These are phyloP conservation scores for Balearica regulorum DNA, from an alignment of 2,797 vertebrate genomes.

Conservation along the genomic window DNA sequence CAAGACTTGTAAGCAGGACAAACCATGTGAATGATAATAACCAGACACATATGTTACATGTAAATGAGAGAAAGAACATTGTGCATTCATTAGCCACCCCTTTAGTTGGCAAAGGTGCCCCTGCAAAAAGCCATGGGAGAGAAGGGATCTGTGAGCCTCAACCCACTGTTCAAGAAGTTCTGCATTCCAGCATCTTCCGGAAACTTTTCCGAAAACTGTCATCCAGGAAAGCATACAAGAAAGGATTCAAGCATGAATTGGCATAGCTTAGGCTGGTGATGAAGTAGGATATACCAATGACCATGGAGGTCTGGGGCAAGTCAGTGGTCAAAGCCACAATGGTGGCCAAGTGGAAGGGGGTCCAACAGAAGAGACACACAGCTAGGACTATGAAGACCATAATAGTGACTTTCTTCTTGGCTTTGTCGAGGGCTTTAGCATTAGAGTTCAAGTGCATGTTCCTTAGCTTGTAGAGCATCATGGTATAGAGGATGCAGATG, in stretches of 20 bases:
- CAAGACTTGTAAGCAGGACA: neutral
- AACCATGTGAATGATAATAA: neutral
- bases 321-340: slow-evolving; percentile 85
- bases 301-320: slow-evolving; percentile 79
- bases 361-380: slow-evolving; percentile 87
- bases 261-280: slow-evolving; percentile 88
- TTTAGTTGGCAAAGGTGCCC: neutral
- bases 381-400: slow-evolving; percentile 87
- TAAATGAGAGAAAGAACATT: neutral
- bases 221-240: slow-evolving; percentile 86
- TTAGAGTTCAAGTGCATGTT: slow-evolving; percentile 84
- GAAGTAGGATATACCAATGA: slow-evolving; percentile 85
- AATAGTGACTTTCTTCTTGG: slow-evolving; percentile 85
- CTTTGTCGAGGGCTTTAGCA: slow-evolving; percentile 84
- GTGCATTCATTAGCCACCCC: neutral
- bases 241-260: slow-evolving; percentile 87
- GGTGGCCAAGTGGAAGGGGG: slow-evolving; percentile 86
- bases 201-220: slow-evolving; percentile 86
- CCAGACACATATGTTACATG: fast-evolving
- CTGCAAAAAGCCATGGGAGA: neutral
- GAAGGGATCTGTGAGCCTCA: neutral
- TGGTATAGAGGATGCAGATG: slow-evolving; percentile 82
- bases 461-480: slow-evolving; percentile 83
- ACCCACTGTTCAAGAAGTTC: slow-evolving; percentile 53
- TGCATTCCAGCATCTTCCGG: slow-evolving; percentile 79